A percentile compares a stretch with the other conserved stretches of the same genome.
phyloP scores from a whole-genome alignment of 2,113 vertebrate genomes.

The Argyrosomus japonicus region DNA sequence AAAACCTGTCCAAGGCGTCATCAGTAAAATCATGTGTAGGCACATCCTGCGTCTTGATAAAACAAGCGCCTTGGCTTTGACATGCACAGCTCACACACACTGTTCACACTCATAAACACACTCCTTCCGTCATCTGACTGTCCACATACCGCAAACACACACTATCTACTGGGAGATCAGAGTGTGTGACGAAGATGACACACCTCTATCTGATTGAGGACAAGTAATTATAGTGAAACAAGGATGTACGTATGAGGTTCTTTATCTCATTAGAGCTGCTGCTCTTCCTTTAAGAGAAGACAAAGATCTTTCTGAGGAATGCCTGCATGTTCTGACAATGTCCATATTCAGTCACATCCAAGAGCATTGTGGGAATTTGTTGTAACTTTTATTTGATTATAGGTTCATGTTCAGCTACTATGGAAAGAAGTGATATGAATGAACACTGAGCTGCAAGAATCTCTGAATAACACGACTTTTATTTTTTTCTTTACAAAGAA shows the following conservation, averaged over 20 bases:
- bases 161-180: background rate
- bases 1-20: background rate
- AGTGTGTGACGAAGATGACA: background rate
- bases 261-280: background rate
- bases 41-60: background rate
- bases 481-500: background rate
- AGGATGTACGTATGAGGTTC: no score
- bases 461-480: no score
- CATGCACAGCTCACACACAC: background rate
- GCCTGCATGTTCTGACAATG: constrained; percentile 38
- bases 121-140: background rate
- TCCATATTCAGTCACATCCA: background rate
- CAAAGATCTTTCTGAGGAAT: constrained; percentile 16
- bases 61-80: background rate
- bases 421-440: no score
- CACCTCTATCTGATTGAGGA: background rate
- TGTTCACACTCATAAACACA: background rate
- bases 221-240: background rate
- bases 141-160: background rate
- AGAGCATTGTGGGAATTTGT: background rate
- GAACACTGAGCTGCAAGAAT: no score
- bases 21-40: background rate
- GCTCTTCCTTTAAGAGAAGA: background rate
- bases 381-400: background rate
- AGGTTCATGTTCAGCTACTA: no score